Percentiles rank a stretch among this genome's conserved stretches.
phyloP scores from a whole-genome alignment of 2,113 vertebrate species.

The Cygnus atratus region DNA sequence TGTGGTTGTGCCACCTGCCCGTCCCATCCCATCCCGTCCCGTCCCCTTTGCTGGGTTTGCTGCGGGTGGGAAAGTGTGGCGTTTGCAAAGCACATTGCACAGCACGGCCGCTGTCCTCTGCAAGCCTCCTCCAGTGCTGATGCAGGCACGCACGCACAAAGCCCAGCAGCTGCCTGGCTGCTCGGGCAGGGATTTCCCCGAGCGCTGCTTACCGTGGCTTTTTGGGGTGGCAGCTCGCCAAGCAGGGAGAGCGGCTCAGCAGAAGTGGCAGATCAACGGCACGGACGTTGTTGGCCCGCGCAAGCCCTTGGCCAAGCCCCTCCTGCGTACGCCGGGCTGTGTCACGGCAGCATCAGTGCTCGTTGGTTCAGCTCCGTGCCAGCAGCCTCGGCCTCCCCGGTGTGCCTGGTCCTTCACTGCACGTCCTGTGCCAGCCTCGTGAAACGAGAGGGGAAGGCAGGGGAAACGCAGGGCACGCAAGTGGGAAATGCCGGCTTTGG shows the following conservation, averaged over 20 bases:
- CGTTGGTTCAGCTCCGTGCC: not conserved
- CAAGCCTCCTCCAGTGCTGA: not conserved
- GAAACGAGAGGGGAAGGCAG: not conserved
- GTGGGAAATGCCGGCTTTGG: not conserved
- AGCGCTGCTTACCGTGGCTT: not conserved
- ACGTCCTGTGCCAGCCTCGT: not conserved
- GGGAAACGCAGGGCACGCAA: not conserved
- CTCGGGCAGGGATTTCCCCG: not conserved
- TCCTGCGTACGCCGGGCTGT: not conserved
- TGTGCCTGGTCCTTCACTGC: not conserved
- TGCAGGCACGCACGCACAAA: fast-evolving
- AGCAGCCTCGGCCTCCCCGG: not conserved
- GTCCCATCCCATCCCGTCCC: too few relatives aligned
- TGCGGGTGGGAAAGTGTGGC: not conserved
- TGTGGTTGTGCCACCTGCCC: too few relatives aligned
- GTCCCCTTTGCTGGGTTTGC: not conserved
- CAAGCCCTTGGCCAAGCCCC: not conserved
- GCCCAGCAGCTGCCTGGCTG: not conserved
- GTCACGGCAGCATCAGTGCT: not conserved
- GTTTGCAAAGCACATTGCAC: too few relatives aligned
- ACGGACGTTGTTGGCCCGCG: not conserved
- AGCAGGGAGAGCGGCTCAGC: not conserved
- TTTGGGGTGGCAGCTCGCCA: not conserved
- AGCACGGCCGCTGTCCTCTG: not conserved
- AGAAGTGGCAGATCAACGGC: not conserved